Percentiles rank a stretch among this genome's conserved stretches.
Conservation (phyloP, 2,888 invertebrate genomes). For the Phortica okadai region DNA sequence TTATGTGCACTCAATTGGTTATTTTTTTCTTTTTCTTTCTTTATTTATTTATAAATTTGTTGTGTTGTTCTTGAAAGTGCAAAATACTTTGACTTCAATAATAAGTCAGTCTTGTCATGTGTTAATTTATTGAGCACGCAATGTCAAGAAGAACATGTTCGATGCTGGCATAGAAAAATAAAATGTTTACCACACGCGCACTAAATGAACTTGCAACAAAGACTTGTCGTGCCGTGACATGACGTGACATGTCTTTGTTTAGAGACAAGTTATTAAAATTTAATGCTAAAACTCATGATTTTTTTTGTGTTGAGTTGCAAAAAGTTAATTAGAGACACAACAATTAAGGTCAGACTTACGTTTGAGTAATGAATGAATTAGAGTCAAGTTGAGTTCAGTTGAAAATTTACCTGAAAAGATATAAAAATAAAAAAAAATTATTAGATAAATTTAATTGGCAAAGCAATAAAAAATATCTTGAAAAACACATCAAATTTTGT, state of each 20-base stretch:
- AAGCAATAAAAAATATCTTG: neutral
- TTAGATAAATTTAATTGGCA: neutral
- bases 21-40: too few relatives aligned
- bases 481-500: too few relatives aligned
- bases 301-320: neutral
- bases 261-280: neutral
- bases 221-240: neutral
- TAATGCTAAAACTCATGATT: neutral
- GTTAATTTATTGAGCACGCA: slow-evolving; percentile 12
- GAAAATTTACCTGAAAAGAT: neutral
- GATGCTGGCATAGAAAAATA: neutral
- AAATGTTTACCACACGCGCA: neutral
- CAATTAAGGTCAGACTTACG: too few relatives aligned
- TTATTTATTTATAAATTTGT: too few relatives aligned
- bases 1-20: neutral
- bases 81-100: too few relatives aligned
- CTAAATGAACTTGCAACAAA: neutral
- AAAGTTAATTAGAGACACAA: too few relatives aligned
- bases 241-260: neutral
- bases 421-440: neutral
- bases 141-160: neutral
- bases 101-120: neutral
- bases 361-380: too few relatives aligned
- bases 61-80: too few relatives aligned
- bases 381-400: neutral